Evolutionary conservation across 2,888 invertebrate genomes (phyloP).

Genomic region (Prenolepis imparis): DNA sequence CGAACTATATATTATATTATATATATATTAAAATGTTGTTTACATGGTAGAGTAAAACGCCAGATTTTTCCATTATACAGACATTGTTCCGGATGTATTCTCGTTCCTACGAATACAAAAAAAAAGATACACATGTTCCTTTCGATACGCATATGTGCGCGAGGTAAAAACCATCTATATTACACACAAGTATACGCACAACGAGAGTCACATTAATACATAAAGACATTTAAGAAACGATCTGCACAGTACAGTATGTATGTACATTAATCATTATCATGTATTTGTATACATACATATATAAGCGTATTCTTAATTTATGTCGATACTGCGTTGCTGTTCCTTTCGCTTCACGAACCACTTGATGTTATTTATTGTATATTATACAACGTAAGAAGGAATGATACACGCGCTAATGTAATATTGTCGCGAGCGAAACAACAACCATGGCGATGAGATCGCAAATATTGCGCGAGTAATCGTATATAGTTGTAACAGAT

Average conservation of each 20-base stretch:
- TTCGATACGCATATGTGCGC: constrained; percentile 55
- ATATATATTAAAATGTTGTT: constrained; percentile 40
- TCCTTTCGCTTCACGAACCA: constrained; percentile 21
- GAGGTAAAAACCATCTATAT: constrained; percentile 38
- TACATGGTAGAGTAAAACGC: constrained; percentile 28
- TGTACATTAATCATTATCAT: constrained; percentile 43
- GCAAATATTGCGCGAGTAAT: constrained; percentile 6
- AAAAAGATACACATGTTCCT: constrained; percentile 46
- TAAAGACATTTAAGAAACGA: neutral
- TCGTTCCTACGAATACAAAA: constrained; percentile 39
- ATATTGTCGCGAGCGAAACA: neutral
- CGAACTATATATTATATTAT: constrained; percentile 44
- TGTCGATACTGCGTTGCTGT: constrained; percentile 28
- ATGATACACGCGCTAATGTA: neutral
- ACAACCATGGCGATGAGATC: constrained; percentile 33
- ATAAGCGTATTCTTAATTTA: constrained; percentile 73
- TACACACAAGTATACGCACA: constrained; percentile 44
- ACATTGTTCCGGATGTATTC: constrained; percentile 46
- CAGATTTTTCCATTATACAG: constrained; percentile 28
- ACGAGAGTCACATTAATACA: constrained; percentile 34
- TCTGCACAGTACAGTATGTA: constrained; percentile 44
- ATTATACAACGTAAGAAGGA: neutral
- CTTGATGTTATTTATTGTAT: constrained; percentile 36
- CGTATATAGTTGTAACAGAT: constrained; percentile 13
- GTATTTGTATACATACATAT: constrained; percentile 36